Base-by-base conservation (phyloP, 2,113 vertebrate genomes). In the Tragulus kanchil region DNA sequence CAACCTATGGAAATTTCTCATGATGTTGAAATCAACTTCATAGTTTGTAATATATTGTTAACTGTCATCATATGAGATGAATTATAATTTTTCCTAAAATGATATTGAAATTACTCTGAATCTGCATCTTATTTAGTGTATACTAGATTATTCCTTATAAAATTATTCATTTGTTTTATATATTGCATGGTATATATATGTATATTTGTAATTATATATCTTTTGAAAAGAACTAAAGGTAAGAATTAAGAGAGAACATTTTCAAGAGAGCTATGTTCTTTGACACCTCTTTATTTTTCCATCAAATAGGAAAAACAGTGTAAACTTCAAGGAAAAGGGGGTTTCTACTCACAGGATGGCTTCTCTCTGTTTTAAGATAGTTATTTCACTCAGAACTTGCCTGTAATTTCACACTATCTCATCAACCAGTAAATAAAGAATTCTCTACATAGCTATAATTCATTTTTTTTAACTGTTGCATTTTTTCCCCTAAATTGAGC, bases 381-480 rank as follows among this genome's bases (percentile, higher is more conserved):
- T 90, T 61, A 64, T 96, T 97, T 93, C 73, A 93, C 28, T 15
- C 54, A 71, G 26, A 89, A 56, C 56, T 92, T 96, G 85, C 65
- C 93, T 50, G 48, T 54, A 56, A 83, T 93, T 96, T 86, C 48
- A 82, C 23, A 77, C 77, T 65, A 69, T 85, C 92, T 88, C 92
- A 95, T 96, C 94, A 97, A n/a, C 64, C 85, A 91, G 85, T 91
- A 86, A 96, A 95, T 93, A 96, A 96, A 93, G 48, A 94, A 81
- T 93, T 93, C 85, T 82, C 61, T 56, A 26, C 48, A 96, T 6
- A 94, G 42, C 26, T 92, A 58, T 85, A 85, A 69, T 93, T 92
- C 75, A 0, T 89, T 93, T 89, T 90, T 85, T 89, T 82, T 89
- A 67, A 52, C 3, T 31, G 11, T 31, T 78, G 19, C 59, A 17